These are phyloP conservation scores for Oryzias melastigma DNA, from an alignment of 2,113 vertebrate genomes.

Conservation along the genomic window DNA sequence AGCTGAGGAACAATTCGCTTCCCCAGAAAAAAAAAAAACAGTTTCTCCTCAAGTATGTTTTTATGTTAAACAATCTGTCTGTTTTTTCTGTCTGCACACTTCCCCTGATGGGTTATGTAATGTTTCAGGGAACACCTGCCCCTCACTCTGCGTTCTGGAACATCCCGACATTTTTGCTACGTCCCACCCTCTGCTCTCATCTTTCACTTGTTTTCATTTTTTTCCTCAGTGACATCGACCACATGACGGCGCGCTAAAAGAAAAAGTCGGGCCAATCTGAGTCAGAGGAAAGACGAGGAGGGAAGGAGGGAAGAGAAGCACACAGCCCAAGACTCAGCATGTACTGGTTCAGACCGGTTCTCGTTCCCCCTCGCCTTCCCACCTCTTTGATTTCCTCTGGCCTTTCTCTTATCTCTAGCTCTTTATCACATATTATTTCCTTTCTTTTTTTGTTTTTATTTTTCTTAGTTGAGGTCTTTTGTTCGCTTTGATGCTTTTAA, in stretches of 20 bases:
- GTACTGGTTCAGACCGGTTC: conserved; percentile 78
- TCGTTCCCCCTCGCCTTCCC: conserved; percentile 29
- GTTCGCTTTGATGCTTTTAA: background rate
- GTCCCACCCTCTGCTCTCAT: conserved; percentile 14
- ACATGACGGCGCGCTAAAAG: conserved; percentile 49
- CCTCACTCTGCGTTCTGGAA: background rate
- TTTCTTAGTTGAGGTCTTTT: conserved; percentile 1
- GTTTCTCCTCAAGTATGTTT: conserved; percentile 26
- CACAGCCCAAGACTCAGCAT: conserved; percentile 54
- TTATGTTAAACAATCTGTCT: conserved; percentile 15
- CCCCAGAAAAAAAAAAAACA: conserved; percentile 20
- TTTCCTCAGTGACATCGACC: conserved; percentile 60
- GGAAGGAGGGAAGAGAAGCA: conserved; percentile 28
- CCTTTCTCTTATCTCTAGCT: conserved; percentile 8
- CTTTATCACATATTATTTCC: conserved; percentile 16
- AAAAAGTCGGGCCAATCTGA: conserved; percentile 60
- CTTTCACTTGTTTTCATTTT: conserved; percentile 55
- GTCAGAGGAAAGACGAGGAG: conserved; percentile 59
- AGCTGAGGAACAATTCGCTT: conserved; percentile 30
- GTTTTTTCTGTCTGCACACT: background rate
- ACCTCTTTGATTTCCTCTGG: conserved; percentile 14
- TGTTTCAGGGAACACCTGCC: conserved; percentile 23
- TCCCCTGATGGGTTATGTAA: conserved; percentile 44
- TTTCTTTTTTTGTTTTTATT: conserved; percentile 2
- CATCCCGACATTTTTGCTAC: background rate